phyloP scores from a whole-genome alignment of 2,113 vertebrate species.

The Daphoenositta chrysoptera region DNA sequence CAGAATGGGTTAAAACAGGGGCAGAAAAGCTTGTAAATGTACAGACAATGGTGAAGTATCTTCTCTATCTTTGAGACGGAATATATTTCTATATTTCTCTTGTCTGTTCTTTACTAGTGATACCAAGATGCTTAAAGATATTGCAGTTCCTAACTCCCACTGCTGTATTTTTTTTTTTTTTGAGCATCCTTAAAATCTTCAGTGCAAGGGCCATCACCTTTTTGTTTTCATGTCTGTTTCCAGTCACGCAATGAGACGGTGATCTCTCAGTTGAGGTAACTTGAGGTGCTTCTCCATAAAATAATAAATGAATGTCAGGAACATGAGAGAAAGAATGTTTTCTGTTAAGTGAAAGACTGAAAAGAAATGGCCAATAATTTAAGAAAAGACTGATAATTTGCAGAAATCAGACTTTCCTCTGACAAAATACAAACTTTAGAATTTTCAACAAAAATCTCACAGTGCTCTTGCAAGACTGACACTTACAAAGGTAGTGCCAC shows the following conservation, averaged over 20 bases:
- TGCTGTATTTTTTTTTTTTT: not conserved
- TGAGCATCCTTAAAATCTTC: not conserved
- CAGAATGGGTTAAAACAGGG: not conserved
- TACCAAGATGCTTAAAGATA: not conserved
- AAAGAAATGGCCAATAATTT: not conserved
- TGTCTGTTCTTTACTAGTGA: not conserved
- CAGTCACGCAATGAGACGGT: fast-evolving
- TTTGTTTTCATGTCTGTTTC: not conserved
- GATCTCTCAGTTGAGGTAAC: not conserved
- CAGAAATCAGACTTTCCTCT: not conserved
- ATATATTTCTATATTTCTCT: not conserved
- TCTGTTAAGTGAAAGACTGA: not conserved
- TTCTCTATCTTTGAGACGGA: not conserved
- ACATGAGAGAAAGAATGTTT: not conserved
- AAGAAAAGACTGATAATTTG: not conserved
- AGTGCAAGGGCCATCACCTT: not conserved
- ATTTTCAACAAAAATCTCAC: not conserved
- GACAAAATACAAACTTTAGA: not conserved
- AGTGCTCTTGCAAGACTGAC: not conserved
- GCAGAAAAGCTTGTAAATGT: not conserved
- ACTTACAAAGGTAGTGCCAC: not conserved
- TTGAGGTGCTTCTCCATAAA: not conserved
- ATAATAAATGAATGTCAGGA: not conserved
- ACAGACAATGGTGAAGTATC: not conserved
- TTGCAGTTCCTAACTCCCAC: not conserved